Evolutionary conservation across 1,140 invertebrate species (phyloP), one percentile per base, ranked within the genome.

Genomic region (Achatina immaculata): DNA sequence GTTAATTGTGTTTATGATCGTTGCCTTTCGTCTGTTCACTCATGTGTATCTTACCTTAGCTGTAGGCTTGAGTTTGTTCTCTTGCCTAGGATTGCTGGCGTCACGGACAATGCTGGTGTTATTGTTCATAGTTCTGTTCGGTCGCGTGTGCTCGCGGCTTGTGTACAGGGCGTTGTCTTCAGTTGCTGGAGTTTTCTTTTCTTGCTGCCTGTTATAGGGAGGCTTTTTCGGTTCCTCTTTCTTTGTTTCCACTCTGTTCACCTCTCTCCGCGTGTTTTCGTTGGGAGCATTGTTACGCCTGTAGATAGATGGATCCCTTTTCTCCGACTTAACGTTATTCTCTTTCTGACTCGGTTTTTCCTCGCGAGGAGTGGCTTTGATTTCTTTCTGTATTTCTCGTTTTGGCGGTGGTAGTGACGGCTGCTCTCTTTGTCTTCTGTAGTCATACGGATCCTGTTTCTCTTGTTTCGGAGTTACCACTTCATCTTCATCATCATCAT

Each of bases 41-140:
- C 45, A 11, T 7, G 45, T 7, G 19, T 9, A 58, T 14, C 71
- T 36, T 34, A 58, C 73, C 55, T 62, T 75, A 11, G 55, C 73
- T 28, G 43, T 75, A 1, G 73, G 73, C 45, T 75, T 75, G n/a
- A 45, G 62, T 65, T 14, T 68, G 3, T n/a, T 68, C 2, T 36
- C 69, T 42, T 14, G 7, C 73, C 58, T 43, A 14, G 48, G 73
- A 31, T 51, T 7, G 3, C 19, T 7, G 28, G 45, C 73, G 28
- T 55, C 45, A 24, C 73, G 11, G 6, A 75, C 73, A 24, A 75
- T 55, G 31, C 73, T 75, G 2, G 43, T 75, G 7, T 75, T 45
- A 36, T 75, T 75, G 9, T 51, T 75, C 73, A 55, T n/a, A 14
- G 48, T 14, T 45, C 38, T 75, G 7, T 1, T 43, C 11, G 73